Base-by-base conservation (phyloP, 2,888 invertebrate species). In the Dynastes tityus region DNA sequence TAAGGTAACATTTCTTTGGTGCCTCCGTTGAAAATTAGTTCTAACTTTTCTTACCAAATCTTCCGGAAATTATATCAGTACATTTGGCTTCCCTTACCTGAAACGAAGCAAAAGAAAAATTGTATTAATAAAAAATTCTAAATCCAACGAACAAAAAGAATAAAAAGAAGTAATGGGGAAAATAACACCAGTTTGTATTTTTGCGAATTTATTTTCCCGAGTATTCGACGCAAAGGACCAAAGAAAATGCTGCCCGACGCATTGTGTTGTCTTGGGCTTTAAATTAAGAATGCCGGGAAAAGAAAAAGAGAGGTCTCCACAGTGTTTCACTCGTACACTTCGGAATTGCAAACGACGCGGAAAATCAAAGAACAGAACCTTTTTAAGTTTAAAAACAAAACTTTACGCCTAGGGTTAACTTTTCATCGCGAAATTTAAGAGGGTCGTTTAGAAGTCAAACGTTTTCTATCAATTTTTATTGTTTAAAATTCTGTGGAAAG, bases 301-400 rank as follows among this genome's bases (percentile, higher is more conserved):
- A 70, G 53, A 40, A 45, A 73, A 73, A 67, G 55, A 49, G 67
- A 67, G 40, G 53, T 5, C 67, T 32, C 64, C 11, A 40, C 53
- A 37, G 53, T 58, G 53, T 68, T 76, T 64, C 76, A 67, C 67
- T 76, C 67, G 67, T 67, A 76, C 76, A 67, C 65, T 65, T 53
- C 58, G 40, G 37, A 67, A 58, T 76, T 76, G 65, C 64, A 76
- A 76, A 76, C 76, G 76, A 76, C 65, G 67, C 76, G 67, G 67
- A 76, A 76, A 76, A 76, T 76, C 76, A 76, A 76, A 76, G 76
- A 76, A 65, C 65, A 76, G 67, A 76, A 76, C 58, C 76, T 68
- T 76, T 76, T 76, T 76, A 65, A 68, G 58, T 55, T 73, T 22
- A 6, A 51, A 73, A 73, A 73, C 51, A 51, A 58, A 73, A 73